These are phyloP conservation scores for Hycleus cichorii DNA, from an alignment of 1,140 invertebrate species.

Conservation along the genomic window DNA sequence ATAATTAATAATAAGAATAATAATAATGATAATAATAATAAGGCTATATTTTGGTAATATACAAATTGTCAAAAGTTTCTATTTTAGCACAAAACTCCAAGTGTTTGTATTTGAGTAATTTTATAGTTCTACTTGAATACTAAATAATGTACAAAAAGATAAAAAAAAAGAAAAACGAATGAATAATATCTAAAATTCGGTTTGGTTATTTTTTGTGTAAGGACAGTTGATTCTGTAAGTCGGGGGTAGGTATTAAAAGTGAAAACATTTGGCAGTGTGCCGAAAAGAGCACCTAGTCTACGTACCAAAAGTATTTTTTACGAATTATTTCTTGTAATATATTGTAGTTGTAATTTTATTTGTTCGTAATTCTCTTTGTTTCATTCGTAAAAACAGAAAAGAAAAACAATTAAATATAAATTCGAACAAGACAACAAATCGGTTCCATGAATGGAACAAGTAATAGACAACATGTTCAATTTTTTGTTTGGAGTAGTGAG, in stretches of 20 bases:
- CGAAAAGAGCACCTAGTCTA: slow-evolving; percentile 29
- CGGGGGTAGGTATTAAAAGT: slow-evolving; percentile 13
- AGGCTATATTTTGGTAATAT: slow-evolving; percentile 35
- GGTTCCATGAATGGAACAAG: too few species aligned
- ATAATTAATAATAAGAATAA: not conserved
- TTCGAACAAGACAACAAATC: not conserved
- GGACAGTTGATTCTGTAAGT: slow-evolving; percentile 26
- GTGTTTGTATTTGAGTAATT: slow-evolving; percentile 20
- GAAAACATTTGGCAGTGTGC: slow-evolving; percentile 23
- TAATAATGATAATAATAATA: slow-evolving; percentile 9
- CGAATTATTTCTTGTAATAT: slow-evolving; percentile 26
- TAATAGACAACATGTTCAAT: too few species aligned
- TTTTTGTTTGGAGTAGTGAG: too few species aligned
- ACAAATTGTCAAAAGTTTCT: slow-evolving; percentile 31
- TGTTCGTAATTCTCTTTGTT: too few species aligned
- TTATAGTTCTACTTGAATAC: slow-evolving; percentile 14
- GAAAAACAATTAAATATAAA: not conserved
- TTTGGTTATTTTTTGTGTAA: slow-evolving; percentile 28
- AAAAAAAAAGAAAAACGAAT: too few species aligned
- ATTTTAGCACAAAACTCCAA: slow-evolving; percentile 35
- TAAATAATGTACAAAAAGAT: too few species aligned
- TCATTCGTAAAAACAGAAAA: not conserved
- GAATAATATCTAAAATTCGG: slow-evolving; percentile 31
- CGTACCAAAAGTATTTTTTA: slow-evolving; percentile 30
- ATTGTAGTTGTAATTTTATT: slow-evolving; percentile 9